These are phyloP conservation scores for Trissolcus brochymenae DNA, from an alignment of 2,888 invertebrate species.

Conservation along the genomic window DNA sequence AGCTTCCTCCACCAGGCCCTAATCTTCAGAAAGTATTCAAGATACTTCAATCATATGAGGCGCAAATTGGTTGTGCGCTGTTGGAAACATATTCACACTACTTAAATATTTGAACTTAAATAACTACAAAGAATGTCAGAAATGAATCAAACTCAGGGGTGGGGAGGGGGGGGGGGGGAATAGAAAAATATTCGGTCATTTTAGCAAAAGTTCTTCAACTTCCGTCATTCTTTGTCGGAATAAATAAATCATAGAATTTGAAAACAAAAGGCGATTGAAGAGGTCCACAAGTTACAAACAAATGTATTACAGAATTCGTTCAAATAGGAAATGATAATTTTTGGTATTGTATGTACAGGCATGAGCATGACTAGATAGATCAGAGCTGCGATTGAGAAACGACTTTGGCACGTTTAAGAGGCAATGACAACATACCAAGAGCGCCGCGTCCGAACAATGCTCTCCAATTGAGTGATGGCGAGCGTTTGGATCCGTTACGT, in stretches of 20 bases:
- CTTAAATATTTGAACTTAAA: conserved; percentile 10
- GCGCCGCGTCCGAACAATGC: conserved; percentile 82
- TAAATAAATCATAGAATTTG: neutral
- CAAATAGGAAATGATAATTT: neutral
- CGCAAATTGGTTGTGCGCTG: conserved; percentile 39
- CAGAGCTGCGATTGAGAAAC: neutral
- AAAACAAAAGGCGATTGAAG: no score
- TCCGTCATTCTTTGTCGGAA: conserved; percentile 1
- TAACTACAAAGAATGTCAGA: neutral
- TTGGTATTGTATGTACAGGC: neutral
- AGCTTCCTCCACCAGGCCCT: conserved; percentile 28
- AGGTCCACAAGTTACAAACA: no score
- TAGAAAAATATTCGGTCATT: no score
- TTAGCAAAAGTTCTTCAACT: neutral
- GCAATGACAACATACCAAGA: conserved; percentile 60
- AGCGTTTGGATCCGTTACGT: conserved; percentile 82
- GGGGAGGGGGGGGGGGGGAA: neutral
- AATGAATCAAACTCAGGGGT: neutral
- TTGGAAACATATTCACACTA: conserved; percentile 15
- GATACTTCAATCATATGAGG: conserved; percentile 38
- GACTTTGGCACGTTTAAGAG: conserved; percentile 4
- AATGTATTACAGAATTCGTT: neutral
- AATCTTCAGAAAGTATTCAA: conserved; percentile 31
- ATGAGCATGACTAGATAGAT: neutral
- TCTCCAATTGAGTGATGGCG: conserved; percentile 85